Percentiles rank a stretch among this genome's conserved stretches.
These are phyloP conservation scores for Sebastes matsubarae DNA, from an alignment of 2,797 vertebrate species.

Conservation along the genomic window DNA sequence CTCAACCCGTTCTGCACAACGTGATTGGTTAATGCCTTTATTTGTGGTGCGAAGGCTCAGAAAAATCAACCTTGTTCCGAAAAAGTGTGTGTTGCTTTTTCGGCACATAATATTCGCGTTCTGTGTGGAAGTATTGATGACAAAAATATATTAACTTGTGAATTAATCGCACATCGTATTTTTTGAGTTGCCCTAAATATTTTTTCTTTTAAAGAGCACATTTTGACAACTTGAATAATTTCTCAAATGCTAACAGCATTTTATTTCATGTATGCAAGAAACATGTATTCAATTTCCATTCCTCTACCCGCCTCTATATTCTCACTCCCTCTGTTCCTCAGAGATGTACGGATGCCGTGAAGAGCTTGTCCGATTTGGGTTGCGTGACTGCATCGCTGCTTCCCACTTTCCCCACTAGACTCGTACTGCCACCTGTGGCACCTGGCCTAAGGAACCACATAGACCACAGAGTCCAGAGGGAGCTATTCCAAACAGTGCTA, in stretches of 20 bases:
- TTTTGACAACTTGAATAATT: no score
- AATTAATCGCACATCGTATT: not conserved
- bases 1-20: no score
- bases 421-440: slow-evolving; percentile 77
- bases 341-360: not conserved
- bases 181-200: not conserved
- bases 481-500: slow-evolving; percentile 21
- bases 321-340: not conserved
- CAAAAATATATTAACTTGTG: no score
- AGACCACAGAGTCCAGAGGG: slow-evolving; percentile 28
- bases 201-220: no score
- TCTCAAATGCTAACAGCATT: no score
- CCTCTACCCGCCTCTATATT: not conserved
- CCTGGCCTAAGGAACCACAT: slow-evolving; percentile 20
- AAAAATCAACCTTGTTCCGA: no score
- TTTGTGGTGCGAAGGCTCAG: no score
- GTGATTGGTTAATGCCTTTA: no score
- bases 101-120: rapidly evolving
- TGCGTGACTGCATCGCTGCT: slow-evolving; percentile 65
- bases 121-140: no score
- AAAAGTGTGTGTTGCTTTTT: no score
- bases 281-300: not conserved
- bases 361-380: not conserved
- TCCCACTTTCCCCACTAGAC: slow-evolving; percentile 67
- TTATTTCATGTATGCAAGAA: no score